These are phyloP conservation scores for Acholoe squamosa DNA, from an alignment of 2,888 invertebrate species.

Conservation along the genomic window DNA sequence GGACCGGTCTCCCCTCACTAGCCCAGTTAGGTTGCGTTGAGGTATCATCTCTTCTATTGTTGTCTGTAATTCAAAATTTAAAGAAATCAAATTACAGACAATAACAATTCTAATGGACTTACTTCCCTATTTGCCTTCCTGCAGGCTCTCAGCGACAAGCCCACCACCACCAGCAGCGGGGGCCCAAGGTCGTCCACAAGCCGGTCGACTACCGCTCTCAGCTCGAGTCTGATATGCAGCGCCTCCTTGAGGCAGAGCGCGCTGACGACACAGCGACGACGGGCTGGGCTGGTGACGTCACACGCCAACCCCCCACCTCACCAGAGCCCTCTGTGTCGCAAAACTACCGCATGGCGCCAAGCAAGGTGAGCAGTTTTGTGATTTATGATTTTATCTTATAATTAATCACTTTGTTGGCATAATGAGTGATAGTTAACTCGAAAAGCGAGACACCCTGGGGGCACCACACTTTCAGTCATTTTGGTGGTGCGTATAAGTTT, in stretches of 20 bases:
- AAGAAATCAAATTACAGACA: no score
- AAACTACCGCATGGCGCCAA: conserved; percentile 20
- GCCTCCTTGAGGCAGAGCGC: conserved; percentile 19
- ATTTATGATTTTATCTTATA: neutral
- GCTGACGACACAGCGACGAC: conserved; percentile 36
- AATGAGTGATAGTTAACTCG: no score
- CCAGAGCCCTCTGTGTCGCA: conserved; percentile 7
- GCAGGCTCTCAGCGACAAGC: neutral
- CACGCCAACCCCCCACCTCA: conserved; percentile 32
- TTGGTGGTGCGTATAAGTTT: no score
- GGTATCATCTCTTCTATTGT: no score
- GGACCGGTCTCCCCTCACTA: no score
- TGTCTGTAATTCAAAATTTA: no score
- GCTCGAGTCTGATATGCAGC: conserved; percentile 35
- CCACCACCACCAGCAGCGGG: neutral
- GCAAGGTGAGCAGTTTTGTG: conserved; percentile 13
- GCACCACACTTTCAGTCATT: no score
- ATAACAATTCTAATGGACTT: no score
- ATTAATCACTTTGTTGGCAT: neutral
- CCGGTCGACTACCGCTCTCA: conserved; percentile 38
- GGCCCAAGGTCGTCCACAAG: neutral
- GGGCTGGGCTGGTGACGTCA: conserved; percentile 41
- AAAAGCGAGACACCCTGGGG: no score
- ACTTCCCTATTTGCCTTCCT: neutral
- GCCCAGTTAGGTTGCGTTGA: no score